A percentile compares a stretch with the other conserved stretches of the same genome.
Evolutionary conservation across 2,888 invertebrate genomes (phyloP).

Genomic region (Protodeltote pygarga): DNA sequence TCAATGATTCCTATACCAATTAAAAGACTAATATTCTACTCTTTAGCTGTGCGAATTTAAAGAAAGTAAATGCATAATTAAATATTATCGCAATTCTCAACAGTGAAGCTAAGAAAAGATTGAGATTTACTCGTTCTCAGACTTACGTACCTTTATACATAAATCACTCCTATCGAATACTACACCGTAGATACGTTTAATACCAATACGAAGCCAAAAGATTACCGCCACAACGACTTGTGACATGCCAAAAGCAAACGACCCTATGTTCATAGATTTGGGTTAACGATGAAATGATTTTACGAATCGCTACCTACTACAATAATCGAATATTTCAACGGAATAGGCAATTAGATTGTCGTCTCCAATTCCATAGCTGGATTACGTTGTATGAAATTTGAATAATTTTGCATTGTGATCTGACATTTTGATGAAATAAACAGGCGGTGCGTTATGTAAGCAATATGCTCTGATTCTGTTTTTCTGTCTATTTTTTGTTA

Average conservation of each 20-base stretch:
- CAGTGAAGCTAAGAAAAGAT: no score
- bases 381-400: constrained; percentile 65
- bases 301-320: constrained; percentile 45
- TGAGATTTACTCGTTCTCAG: no score
- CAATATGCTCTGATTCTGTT: constrained; percentile 20
- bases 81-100: no score
- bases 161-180: constrained; percentile 37
- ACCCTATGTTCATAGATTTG: constrained; percentile 38
- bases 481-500: constrained; percentile 17
- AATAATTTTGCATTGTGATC: constrained; percentile 68
- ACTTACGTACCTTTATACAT: no score
- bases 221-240: constrained; percentile 37
- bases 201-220: constrained; percentile 34
- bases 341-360: constrained; percentile 59
- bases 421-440: constrained; percentile 54
- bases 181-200: constrained; percentile 40
- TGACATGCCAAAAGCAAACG: constrained; percentile 42
- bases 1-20: no score
- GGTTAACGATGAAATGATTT: constrained; percentile 48
- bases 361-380: constrained; percentile 56
- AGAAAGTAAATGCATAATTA: no score
- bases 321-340: constrained; percentile 57
- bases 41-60: no score
- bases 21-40: no score
- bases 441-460: constrained; percentile 27